These are phyloP conservation scores for Ascidia mentula DNA, from an alignment of 23 tunicate genomes.

Conservation along the genomic window DNA sequence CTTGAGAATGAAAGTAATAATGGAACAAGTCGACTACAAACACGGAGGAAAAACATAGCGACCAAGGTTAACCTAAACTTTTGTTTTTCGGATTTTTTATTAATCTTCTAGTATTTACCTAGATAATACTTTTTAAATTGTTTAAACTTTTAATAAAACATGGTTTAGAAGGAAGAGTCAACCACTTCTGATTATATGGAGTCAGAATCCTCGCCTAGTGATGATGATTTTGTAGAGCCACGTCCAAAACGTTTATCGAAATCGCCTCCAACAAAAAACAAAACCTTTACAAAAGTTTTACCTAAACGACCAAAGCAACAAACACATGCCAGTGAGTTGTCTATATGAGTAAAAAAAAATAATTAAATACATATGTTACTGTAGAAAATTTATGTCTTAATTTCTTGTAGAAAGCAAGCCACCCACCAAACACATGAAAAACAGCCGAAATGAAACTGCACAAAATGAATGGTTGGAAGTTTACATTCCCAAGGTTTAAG, in stretches of 20 bases:
- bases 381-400: background rate
- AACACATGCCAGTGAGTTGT: background rate
- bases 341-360: background rate
- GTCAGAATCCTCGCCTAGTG: background rate
- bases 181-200: background rate
- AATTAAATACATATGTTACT: background rate
- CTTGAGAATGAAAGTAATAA: no score
- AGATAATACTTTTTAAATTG: no score
- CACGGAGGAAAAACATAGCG: no score
- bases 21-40: no score
- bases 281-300: background rate
- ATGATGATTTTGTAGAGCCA: background rate
- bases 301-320: background rate
- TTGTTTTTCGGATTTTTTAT: no score
- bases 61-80: no score
- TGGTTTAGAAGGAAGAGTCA: no score
- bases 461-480: slow-evolving; percentile 6
- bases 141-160: no score
- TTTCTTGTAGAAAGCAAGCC: background rate
- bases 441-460: background rate
- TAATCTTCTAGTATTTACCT: no score
- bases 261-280: background rate
- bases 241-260: background rate
- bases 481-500: background rate
- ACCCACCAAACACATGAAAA: background rate